Evolutionary conservation across 2,113 vertebrate genomes (phyloP).

Genomic region (Xenopus tropicalis): UCB_Xtro_10.0 CM004446.2:147033501-147034000

Average conservation of each 20-base stretch:
- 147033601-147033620: constrained; percentile 55
- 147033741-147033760: constrained; percentile 26
- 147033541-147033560: constrained; percentile 69
- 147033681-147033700: constrained; percentile 11
- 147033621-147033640: constrained; percentile 50
- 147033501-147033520: constrained; percentile 72
- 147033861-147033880: constrained; percentile 38
- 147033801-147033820: constrained; percentile 10
- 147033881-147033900: constrained; percentile 20
- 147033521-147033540: constrained; percentile 67
- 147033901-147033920: constrained; percentile 40
- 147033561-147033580: constrained; percentile 63
- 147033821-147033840: constrained; percentile 34
- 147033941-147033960: constrained; percentile 38
- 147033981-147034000: background rate
- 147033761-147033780: constrained; percentile 11
- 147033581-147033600: constrained; percentile 62
- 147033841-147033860: constrained; percentile 23
- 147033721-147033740: constrained; percentile 19
- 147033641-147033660: constrained; percentile 40
- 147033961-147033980: constrained; percentile 21
- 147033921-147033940: constrained; percentile 35
- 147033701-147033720: constrained; percentile 1
- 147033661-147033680: background rate
- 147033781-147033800: background rate